phyloP scores from a whole-genome alignment of 2,797 vertebrate species.

The Ctenochaetus hawaiiensis region DNA sequence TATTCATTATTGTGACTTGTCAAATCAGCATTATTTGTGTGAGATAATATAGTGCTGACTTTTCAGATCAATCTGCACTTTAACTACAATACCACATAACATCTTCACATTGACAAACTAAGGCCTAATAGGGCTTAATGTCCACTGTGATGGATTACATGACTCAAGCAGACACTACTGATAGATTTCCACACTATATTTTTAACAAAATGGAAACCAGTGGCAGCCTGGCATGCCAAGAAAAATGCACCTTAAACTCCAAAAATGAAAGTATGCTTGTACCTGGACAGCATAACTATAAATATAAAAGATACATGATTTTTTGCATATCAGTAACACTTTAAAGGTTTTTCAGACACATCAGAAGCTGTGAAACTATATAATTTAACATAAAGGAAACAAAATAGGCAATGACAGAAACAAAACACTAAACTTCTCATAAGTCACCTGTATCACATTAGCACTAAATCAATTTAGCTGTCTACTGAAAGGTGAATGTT shows the following conservation, averaged over 20 bases:
- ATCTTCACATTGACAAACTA: too few relatives aligned
- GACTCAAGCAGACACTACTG: not conserved
- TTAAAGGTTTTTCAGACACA: not conserved
- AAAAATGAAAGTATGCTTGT: not conserved
- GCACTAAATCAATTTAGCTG: slow-evolving; percentile 17
- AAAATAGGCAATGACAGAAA: not conserved
- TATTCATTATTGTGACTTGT: not conserved
- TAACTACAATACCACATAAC: not conserved
- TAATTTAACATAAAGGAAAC: slow-evolving; percentile 1
- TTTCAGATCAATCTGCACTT: not conserved
- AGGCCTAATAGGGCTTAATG: not conserved
- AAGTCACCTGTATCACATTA: slow-evolving; percentile 19
- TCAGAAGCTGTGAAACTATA: slow-evolving; percentile 10
- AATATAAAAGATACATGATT: not conserved
- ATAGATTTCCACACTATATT: not conserved
- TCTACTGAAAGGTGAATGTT: slow-evolving; percentile 21
- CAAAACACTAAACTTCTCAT: slow-evolving; percentile 24
- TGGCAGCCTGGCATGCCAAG: not conserved
- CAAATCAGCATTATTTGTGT: not conserved
- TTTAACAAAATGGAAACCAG: not conserved
- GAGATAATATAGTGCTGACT: not conserved
- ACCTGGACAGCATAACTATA: not conserved
- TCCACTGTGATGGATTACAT: not conserved
- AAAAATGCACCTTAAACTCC: not conserved
- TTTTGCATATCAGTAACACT: slow-evolving; percentile 10